phyloP scores from a whole-genome alignment of 2,113 vertebrate genomes.

The Tauraco erythrolophus region DNA sequence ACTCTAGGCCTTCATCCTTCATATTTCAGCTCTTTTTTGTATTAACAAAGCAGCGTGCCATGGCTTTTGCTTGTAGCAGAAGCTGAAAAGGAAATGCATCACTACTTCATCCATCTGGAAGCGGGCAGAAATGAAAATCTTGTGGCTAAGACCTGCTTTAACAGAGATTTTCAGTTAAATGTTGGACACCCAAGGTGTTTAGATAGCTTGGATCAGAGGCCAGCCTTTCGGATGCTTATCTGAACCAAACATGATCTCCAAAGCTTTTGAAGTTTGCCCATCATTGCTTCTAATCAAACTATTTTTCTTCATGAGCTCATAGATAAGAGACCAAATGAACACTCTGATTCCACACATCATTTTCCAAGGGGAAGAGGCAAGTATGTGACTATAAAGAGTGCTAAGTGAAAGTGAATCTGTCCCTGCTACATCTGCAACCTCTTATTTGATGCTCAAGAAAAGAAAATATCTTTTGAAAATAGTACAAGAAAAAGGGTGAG shows the following conservation, averaged over 20 bases:
- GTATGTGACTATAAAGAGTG: not conserved
- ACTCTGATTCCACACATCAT: not conserved
- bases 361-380: not conserved
- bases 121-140: constrained; percentile 2
- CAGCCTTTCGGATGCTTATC: constrained; percentile 24
- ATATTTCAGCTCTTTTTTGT: not conserved
- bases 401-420: not conserved
- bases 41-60: not conserved
- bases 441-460: not conserved
- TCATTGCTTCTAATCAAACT: constrained; percentile 28
- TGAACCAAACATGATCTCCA: constrained; percentile 9
- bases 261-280: constrained; percentile 46
- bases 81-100: not conserved
- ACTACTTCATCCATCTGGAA: not conserved
- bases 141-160: not conserved
- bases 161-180: constrained; percentile 39
- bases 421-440: not conserved
- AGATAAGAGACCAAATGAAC: constrained; percentile 14
- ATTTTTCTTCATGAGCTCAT: constrained; percentile 55
- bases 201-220: constrained; percentile 8
- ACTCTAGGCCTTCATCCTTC: not conserved
- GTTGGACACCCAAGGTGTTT: constrained; percentile 40
- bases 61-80: not conserved
- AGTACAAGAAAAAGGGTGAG: not conserved
- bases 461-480: not conserved